Base-by-base conservation (phyloP, 2,888 invertebrate species). In the Dasypogon diadema region DNA sequence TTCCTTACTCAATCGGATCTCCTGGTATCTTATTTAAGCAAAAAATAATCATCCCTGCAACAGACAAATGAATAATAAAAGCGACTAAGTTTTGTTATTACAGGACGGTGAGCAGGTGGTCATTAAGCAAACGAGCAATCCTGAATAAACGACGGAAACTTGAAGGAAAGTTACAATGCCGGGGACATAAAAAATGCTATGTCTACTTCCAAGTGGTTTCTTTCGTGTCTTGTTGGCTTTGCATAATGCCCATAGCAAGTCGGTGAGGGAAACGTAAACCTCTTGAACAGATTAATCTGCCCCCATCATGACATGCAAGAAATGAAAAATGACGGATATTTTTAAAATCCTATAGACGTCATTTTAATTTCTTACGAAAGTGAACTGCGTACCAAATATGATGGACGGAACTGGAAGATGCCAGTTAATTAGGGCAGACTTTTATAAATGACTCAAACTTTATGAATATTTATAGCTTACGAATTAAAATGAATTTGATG, bases 111-210 rank as follows among this genome's bases (percentile, higher is more conserved):
- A 60, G 60, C 60, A 60, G 60, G 60, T 60, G 60, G 60, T 60
- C 60, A 60, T 60, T 60, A 60, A 60, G 60, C 60, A 60, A 60
- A 60, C 60, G 60, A 60, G 60, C 60, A 60, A 34, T 60, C 37
- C 37, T 5, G 22, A 16, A 37, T 0, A 60, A 60, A 60, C 60
- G 60, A 60, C 24, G 60, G 37, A 60, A 60, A 60, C 60, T 37
- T 60, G 60, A 37, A 60, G 10, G 21, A 12, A 60, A 60, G 37
- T 60, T 37, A 42, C 60, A 21, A 42, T 42, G n/a, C 60, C 18
- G 21, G 37, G 16, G 37, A 60, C 37, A 60, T 34, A 42, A 60
- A 51, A 60, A 60, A 60, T 16, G 3, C 42, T 18, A 60, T 34
- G 60, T 60, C 21, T 60, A 18, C 60, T 60, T 21, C 21, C 37